phyloP scores from a whole-genome alignment of 2,888 invertebrate species.

The Phytoseiulus persimilis region DNA sequence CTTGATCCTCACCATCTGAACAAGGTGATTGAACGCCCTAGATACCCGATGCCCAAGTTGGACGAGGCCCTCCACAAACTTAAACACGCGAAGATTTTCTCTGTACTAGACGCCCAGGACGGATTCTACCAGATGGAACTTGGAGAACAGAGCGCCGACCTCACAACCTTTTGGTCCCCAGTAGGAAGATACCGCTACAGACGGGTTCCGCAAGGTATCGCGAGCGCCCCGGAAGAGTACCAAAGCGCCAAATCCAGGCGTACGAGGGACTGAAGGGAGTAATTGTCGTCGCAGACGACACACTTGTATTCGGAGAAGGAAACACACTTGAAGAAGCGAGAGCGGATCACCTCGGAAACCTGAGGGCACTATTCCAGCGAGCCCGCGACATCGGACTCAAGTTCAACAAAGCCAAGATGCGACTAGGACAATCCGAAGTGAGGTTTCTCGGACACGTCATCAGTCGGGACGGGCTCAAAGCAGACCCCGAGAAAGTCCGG shows the following conservation, averaged over 20 bases:
- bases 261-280: no score
- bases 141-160: no score
- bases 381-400: background rate
- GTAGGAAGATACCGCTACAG: background rate
- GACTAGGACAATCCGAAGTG: background rate
- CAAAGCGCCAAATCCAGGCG: slow-evolving; percentile 9
- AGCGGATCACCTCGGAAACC: background rate
- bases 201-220: background rate
- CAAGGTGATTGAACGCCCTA: no score
- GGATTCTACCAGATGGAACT: no score
- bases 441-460: no score
- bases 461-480: background rate
- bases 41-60: no score
- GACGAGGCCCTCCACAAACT: no score
- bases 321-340: background rate
- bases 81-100: no score
- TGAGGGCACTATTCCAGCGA: background rate
- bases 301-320: background rate
- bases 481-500: background rate
- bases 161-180: no score
- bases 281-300: background rate
- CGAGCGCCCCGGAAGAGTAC: background rate
- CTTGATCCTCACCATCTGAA: no score
- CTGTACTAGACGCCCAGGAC: no score
- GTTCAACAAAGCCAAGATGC: background rate